These are phyloP conservation scores for Dendrophyllia cribrosa DNA, from an alignment of 64 coral and sea anemone species.

Conservation along the genomic window DNA sequence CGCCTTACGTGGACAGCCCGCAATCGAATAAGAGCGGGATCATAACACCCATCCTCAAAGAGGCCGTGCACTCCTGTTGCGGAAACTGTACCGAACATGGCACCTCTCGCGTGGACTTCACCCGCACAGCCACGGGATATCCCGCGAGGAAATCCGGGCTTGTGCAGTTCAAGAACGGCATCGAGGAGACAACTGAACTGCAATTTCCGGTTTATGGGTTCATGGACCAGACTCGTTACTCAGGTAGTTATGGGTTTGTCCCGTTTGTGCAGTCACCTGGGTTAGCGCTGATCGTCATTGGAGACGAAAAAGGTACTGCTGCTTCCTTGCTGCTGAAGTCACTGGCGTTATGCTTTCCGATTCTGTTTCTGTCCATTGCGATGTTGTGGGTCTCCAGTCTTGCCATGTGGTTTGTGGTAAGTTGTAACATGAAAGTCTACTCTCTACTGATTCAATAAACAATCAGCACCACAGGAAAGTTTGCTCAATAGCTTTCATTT, in stretches of 20 bases:
- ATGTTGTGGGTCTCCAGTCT: slow-evolving; percentile 88
- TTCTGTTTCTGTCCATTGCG: slow-evolving; percentile 78
- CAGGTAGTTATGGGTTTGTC: slow-evolving; percentile 78
- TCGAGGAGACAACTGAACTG: slow-evolving; percentile 77
- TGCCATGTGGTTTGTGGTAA: slow-evolving; percentile 86
- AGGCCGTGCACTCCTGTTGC: slow-evolving; percentile 83
- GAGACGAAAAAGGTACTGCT: slow-evolving; percentile 88
- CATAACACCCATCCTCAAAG: slow-evolving; percentile 78
- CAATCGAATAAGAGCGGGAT: slow-evolving; percentile 73
- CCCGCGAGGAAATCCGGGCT: slow-evolving; percentile 74
- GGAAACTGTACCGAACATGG: slow-evolving; percentile 81
- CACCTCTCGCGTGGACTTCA: slow-evolving; percentile 58
- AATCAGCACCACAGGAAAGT: not conserved
- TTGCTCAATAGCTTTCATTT: not conserved
- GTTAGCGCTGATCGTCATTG: slow-evolving; percentile 85
- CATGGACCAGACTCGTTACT: slow-evolving; percentile 76
- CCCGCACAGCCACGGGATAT: not conserved
- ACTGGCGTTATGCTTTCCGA: slow-evolving; percentile 86
- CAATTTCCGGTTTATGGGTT: slow-evolving; percentile 88
- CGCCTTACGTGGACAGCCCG: slow-evolving; percentile 80
- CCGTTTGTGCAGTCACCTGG: slow-evolving; percentile 85
- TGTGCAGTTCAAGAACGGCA: slow-evolving; percentile 59
- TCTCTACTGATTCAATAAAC: not conserved
- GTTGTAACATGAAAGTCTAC: not conserved
- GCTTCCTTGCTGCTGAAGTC: slow-evolving; percentile 70